Base-by-base conservation (phyloP, 2,888 invertebrate genomes). In the Dryocosmus kuriphilus region DNA sequence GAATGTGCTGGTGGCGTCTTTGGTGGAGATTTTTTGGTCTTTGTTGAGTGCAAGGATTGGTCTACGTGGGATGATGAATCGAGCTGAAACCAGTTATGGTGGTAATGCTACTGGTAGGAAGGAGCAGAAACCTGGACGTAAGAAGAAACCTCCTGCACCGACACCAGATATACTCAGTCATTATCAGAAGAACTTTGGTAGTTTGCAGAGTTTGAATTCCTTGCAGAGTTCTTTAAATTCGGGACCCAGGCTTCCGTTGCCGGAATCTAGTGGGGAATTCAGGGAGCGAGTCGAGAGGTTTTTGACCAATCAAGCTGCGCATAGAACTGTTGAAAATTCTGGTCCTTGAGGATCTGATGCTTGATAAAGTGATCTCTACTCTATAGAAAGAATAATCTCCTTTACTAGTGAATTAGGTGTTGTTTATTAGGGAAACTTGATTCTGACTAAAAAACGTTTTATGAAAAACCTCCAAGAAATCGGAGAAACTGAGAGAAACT, bases 1-100 rank as follows among this genome's bases (percentile, higher is more conserved):
- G 27, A 94, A 95, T 85, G 93, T 95, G 63, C 85, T 94, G 55
- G 93, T 94, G 27, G 93, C 94, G 0, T 93, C 94, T 0, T 90
- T 93, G 73, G 81, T 94, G 24, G 94, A 94, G 84, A 82, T 94
- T 0, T 88, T 94, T 0, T 95, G 94, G 94, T 94, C 94, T 0
- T 87, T 94, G 38, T 87, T 95, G 24, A 94, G 94, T 67, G 90
- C 93, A 0, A 94, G 93, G 87, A 93, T 95, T 32, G 93, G 94
- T 0, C 94, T 93, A 82, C 93, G 92, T 81, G 95, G 95, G 32
- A 94, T 95, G 94, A 93, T 90, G 78, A 94, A 93, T 80, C 82
- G 84, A 0, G 76, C 83, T 30, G 88, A 88, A n/a, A 78, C 76
- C 0, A 77, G 77, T 30, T 78, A 82, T 46, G 51, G 74, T 7